Evolutionary conservation across 2,888 invertebrate genomes (phyloP).

Genomic region (Loripinus fragilis): DNA sequence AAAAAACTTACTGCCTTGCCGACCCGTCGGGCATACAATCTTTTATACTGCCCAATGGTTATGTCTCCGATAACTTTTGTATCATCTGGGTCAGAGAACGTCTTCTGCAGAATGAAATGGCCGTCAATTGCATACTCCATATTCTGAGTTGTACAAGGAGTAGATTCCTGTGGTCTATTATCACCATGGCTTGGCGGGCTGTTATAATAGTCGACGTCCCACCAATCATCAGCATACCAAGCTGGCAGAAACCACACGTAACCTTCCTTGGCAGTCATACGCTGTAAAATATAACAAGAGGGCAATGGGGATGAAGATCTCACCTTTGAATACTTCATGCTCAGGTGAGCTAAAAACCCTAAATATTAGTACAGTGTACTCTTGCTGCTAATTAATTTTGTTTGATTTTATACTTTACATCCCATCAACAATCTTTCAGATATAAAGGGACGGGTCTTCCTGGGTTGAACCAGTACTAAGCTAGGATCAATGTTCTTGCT

Average conservation of each 20-base stretch:
- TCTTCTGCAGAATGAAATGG: slow-evolving; percentile 89
- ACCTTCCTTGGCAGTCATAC: slow-evolving; percentile 86
- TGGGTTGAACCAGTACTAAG: too few relatives aligned
- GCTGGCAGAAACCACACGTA: slow-evolving; percentile 94
- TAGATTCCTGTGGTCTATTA: slow-evolving; percentile 81
- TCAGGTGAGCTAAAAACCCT: too few relatives aligned
- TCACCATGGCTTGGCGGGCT: slow-evolving; percentile 61
- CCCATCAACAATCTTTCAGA: too few relatives aligned
- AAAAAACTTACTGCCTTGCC: slow-evolving; percentile 67
- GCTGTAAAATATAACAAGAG: slow-evolving; percentile 66
- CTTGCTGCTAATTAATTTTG: too few relatives aligned
- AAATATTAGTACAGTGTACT: too few relatives aligned
- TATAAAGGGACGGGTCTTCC: too few relatives aligned
- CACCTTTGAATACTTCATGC: too few relatives aligned
- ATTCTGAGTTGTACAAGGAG: slow-evolving; percentile 87
- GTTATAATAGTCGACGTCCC: slow-evolving; percentile 85
- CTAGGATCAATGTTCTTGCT: too few relatives aligned
- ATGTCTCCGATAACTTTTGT: slow-evolving; percentile 86
- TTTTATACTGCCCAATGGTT: slow-evolving; percentile 87
- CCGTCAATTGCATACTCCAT: slow-evolving; percentile 88
- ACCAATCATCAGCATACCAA: slow-evolving; percentile 87
- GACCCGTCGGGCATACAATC: slow-evolving; percentile 67
- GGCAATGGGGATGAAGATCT: too few relatives aligned
- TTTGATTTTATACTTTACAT: too few relatives aligned
- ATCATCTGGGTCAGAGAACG: slow-evolving; percentile 87